phyloP scores from a whole-genome alignment of 2,113 vertebrate species.

The Elephantulus edwardii region DNA sequence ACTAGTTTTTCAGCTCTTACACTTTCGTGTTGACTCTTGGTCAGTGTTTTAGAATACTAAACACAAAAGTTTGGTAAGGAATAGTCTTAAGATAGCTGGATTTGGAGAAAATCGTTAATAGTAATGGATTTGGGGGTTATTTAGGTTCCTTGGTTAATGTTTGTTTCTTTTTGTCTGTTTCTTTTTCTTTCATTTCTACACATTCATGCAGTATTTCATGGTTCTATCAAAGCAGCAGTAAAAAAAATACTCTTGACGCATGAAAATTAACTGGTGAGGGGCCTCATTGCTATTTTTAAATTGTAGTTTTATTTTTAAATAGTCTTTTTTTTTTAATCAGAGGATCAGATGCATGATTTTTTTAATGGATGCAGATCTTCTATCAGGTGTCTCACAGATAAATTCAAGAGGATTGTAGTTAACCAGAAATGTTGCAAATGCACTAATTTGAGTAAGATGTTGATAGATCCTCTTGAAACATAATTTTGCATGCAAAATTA shows the following conservation, averaged over 20 bases:
- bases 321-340: constrained; percentile 81
- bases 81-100: constrained; percentile 81
- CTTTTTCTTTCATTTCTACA: constrained; percentile 92
- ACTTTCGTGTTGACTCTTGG: constrained; percentile 83
- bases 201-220: constrained; percentile 92
- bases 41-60: constrained; percentile 85
- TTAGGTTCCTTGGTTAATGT: constrained; percentile 90
- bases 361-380: constrained; percentile 90
- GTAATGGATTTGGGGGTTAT: constrained; percentile 85
- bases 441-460: constrained; percentile 86
- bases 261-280: constrained; percentile 93
- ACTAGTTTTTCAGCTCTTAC: constrained; percentile 80
- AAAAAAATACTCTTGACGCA: constrained; percentile 90
- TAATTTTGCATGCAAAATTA: constrained; percentile 90
- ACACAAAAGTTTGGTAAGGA: constrained; percentile 86
- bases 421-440: constrained; percentile 87
- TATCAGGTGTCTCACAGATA: constrained; percentile 85
- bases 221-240: constrained; percentile 92
- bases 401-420: constrained; percentile 86
- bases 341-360: constrained; percentile 89
- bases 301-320: constrained; percentile 88
- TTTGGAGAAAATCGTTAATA: constrained; percentile 84
- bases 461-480: constrained; percentile 86
- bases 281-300: constrained; percentile 90
- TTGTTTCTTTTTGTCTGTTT: constrained; percentile 93